Evolutionary conservation across 1,140 invertebrate genomes (phyloP).

Genomic region (Lepidostoma basale): DNA sequence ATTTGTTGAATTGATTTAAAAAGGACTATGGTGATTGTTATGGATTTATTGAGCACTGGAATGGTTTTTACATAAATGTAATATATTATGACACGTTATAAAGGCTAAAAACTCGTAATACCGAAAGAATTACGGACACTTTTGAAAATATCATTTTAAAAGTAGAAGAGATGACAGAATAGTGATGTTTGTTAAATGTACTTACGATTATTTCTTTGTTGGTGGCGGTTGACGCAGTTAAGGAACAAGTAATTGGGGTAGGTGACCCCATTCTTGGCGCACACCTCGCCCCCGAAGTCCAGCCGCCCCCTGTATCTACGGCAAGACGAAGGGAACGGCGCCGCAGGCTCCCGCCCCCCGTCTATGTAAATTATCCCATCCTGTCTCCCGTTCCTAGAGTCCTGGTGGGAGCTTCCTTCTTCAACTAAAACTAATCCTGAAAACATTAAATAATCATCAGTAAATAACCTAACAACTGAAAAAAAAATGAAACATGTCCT

Average conservation of each 20-base stretch:
- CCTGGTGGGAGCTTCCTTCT: not conserved
- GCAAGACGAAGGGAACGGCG: not conserved
- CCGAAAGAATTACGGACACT: too few species aligned
- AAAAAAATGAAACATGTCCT: too few species aligned
- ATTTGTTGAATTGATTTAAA: too few species aligned
- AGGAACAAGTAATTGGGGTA: slow-evolving; percentile 47
- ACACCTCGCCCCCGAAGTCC: slow-evolving; percentile 42
- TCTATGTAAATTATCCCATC: slow-evolving; percentile 24
- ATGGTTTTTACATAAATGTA: too few species aligned
- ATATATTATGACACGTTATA: too few species aligned
- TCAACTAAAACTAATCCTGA: not conserved
- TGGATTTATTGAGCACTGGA: too few species aligned
- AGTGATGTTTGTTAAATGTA: too few species aligned
- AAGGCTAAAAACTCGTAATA: too few species aligned
- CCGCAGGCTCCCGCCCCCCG: not conserved
- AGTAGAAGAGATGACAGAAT: too few species aligned
- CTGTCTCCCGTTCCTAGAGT: not conserved
- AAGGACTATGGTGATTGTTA: too few species aligned
- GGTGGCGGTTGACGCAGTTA: slow-evolving; percentile 47
- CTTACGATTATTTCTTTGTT: slow-evolving; percentile 30
- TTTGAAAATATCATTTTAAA: too few species aligned
- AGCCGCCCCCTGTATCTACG: not conserved
- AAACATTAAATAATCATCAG: not conserved
- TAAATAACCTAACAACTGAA: too few species aligned
- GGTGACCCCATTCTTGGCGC: slow-evolving; percentile 45